These are phyloP conservation scores for Vombatus ursinus DNA, from an alignment of 2,113 vertebrate species.

Conservation along the genomic window DNA sequence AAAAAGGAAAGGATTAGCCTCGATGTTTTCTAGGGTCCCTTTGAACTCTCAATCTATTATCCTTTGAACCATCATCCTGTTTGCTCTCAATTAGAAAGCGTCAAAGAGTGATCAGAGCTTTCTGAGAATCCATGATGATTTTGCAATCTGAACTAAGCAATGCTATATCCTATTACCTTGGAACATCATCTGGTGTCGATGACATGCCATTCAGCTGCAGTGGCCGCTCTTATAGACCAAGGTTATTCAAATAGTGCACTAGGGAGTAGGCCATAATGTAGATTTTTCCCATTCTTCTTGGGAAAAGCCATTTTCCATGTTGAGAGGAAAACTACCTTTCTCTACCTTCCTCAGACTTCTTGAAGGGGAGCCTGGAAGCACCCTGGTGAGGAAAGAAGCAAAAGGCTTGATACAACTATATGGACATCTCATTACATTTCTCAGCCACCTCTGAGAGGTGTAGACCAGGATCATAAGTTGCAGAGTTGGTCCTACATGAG, in stretches of 20 bases:
- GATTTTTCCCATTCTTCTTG: background rate
- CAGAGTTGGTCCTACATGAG: background rate
- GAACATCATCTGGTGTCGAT: conserved; percentile 7
- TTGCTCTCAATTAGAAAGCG: conserved; percentile 27
- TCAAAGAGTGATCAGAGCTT: conserved; percentile 40
- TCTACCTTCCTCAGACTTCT: background rate
- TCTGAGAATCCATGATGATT: conserved; percentile 2
- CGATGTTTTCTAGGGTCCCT: background rate
- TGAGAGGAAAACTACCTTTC: background rate
- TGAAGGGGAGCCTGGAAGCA: background rate
- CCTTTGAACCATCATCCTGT: background rate
- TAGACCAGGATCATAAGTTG: background rate
- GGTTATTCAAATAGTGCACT: background rate
- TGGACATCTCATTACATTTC: background rate
- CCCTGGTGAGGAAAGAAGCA: background rate
- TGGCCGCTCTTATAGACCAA: background rate
- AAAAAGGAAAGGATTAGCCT: background rate
- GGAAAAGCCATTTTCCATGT: background rate
- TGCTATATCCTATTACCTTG: conserved; percentile 10
- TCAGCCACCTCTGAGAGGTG: background rate
- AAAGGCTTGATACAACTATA: background rate
- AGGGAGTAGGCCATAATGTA: background rate
- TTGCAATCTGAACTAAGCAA: conserved; percentile 56
- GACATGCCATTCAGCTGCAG: background rate
- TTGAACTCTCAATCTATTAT: background rate